Conservation (phyloP, 2,113 vertebrate species). For the Pholis gunnellus region DNA sequence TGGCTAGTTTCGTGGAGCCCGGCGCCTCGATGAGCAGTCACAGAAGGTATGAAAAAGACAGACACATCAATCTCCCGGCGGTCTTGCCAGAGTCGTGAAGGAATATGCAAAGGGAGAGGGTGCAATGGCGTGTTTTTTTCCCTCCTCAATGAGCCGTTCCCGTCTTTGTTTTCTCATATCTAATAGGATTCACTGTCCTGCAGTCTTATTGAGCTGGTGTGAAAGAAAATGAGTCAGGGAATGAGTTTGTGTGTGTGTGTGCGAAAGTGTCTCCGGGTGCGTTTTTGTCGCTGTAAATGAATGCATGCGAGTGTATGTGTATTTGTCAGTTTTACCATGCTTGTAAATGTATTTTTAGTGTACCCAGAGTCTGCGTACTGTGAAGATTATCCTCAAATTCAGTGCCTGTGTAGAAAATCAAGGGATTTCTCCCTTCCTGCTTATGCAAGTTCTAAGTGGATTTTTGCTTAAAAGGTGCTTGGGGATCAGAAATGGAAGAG, state of each 20-base stretch:
- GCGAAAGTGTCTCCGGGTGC: background rate
- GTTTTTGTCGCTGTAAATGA: conserved; percentile 29
- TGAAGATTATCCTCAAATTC: conserved; percentile 69
- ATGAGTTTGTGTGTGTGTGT: conserved; percentile 23
- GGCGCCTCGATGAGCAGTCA: conserved; percentile 71
- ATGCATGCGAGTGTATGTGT: conserved; percentile 18
- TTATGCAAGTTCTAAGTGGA: conserved; percentile 59
- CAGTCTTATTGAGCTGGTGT: conserved; percentile 52
- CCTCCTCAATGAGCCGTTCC: conserved; percentile 63
- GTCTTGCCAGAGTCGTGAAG: conserved; percentile 67
- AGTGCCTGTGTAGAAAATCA: conserved; percentile 62
- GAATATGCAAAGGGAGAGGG: conserved; percentile 58
- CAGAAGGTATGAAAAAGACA: conserved; percentile 76
- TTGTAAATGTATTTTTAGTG: conserved; percentile 47
- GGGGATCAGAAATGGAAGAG: conserved; percentile 56
- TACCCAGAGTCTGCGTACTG: conserved; percentile 20
- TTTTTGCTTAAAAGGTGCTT: conserved; percentile 71
- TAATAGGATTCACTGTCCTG: conserved; percentile 64
- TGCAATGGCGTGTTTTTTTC: conserved; percentile 46
- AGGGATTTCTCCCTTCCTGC: conserved; percentile 45
- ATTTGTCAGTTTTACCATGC: conserved; percentile 26
- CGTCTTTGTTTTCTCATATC: conserved; percentile 68
- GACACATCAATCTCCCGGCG: conserved; percentile 75
- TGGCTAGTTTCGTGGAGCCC: conserved; percentile 62
- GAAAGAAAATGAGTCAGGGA: conserved; percentile 38